These are phyloP conservation scores for Danio rerio DNA, from an alignment of 2,113 vertebrate species.

Conservation along the genomic window DNA sequence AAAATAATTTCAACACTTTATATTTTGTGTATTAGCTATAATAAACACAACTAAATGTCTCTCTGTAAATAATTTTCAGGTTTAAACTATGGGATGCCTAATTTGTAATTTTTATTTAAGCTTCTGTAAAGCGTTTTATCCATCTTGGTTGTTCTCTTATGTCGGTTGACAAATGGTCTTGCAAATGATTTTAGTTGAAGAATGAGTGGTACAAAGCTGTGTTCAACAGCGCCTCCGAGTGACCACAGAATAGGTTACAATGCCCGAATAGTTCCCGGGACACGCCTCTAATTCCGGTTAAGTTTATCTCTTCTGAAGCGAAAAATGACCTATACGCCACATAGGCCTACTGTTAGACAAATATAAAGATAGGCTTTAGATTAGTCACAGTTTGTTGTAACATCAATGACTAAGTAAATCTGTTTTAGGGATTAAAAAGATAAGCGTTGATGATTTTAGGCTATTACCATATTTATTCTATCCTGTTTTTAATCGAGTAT, in stretches of 20 bases:
- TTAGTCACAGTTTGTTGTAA: no score
- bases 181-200: not conserved
- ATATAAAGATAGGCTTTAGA: not conserved
- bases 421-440: not conserved
- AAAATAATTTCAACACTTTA: slow-evolving; percentile 7
- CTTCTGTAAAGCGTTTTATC: slow-evolving; percentile 22
- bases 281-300: not conserved
- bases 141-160: slow-evolving; percentile 12
- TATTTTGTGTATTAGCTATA: slow-evolving; percentile 21
- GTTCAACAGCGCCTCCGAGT: slow-evolving; percentile 72
- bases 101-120: slow-evolving; percentile 1
- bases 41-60: not conserved
- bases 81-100: slow-evolving; percentile 9
- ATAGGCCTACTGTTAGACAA: not conserved
- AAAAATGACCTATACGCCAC: not conserved
- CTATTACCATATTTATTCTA: no score
- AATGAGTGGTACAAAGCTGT: slow-evolving; percentile 21
- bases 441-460: not conserved
- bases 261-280: not conserved
- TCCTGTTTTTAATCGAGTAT: not conserved
- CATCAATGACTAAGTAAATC: no score
- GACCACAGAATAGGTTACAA: slow-evolving; percentile 55
- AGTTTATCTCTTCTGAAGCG: not conserved
- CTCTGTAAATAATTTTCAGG: not conserved
- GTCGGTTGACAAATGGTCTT: not conserved